These are phyloP conservation scores for Melanaphis sacchari DNA, from an alignment of 1,140 invertebrate species.

Conservation along the genomic window DNA sequence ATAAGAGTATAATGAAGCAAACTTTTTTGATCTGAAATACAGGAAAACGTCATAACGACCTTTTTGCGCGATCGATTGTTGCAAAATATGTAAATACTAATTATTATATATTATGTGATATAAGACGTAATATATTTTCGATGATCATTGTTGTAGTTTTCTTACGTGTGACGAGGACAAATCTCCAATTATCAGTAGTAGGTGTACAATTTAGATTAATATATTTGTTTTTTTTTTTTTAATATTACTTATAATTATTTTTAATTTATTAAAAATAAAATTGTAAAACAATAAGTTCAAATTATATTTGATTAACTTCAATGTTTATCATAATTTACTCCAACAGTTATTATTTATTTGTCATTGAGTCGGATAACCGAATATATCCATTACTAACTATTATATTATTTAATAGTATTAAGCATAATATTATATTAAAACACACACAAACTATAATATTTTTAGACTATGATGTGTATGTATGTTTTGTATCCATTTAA, in stretches of 20 bases:
- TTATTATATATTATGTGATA: background rate
- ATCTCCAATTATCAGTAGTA: too few relatives aligned
- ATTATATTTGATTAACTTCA: too few relatives aligned
- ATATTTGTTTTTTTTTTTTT: too few relatives aligned
- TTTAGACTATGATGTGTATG: background rate
- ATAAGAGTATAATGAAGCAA: too few relatives aligned
- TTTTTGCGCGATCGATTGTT: background rate
- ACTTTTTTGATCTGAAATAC: background rate
- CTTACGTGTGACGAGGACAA: background rate
- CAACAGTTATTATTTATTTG: too few relatives aligned
- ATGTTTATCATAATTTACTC: too few relatives aligned
- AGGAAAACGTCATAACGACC: background rate
- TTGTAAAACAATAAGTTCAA: too few relatives aligned
- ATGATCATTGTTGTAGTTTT: background rate
- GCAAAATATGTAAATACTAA: background rate
- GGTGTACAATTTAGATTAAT: too few relatives aligned
- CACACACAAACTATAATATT: background rate
- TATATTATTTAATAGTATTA: background rate
- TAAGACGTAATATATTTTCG: background rate
- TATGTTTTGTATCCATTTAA: background rate
- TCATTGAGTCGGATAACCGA: too few relatives aligned
- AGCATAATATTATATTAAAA: background rate
- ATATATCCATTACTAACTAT: too few relatives aligned
- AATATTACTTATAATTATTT: too few relatives aligned
- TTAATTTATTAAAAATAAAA: too few relatives aligned